A percentile compares a stretch with the other conserved stretches of the same genome.
Conservation (phyloP, 2,113 vertebrate species). For the Petrocephalus zakoni region DNA sequence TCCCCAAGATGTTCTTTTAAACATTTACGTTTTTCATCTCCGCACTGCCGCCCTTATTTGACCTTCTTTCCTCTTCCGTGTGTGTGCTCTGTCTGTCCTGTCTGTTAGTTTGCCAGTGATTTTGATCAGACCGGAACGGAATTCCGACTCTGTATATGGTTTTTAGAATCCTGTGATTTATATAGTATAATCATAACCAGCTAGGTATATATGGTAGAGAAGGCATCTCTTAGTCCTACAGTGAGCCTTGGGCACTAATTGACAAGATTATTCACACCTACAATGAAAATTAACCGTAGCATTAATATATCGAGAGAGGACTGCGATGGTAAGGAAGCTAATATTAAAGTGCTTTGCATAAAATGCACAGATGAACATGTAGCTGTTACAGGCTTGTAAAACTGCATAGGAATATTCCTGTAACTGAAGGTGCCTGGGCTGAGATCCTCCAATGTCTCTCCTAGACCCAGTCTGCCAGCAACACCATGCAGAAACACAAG, state of each 20-base stretch:
- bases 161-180: background rate
- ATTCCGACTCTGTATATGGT: background rate
- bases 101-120: background rate
- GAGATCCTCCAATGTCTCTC: slow-evolving; percentile 44
- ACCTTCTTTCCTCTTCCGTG: background rate
- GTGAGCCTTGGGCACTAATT: background rate
- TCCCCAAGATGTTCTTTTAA: background rate
- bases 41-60: background rate
- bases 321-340: background rate
- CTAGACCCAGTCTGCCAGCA: slow-evolving; percentile 94
- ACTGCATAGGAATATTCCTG: background rate
- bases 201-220: background rate
- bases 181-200: background rate
- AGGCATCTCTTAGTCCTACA: background rate
- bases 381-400: background rate
- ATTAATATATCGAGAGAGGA: background rate
- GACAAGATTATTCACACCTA: background rate
- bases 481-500: slow-evolving; percentile 99
- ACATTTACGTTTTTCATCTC: background rate
- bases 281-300: background rate
- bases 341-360: background rate
- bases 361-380: background rate
- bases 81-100: background rate
- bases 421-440: slow-evolving; percentile 26
- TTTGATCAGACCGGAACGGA: background rate